phyloP scores from a whole-genome alignment of 2,113 vertebrate species.

The Eurypyga helias region DNA sequence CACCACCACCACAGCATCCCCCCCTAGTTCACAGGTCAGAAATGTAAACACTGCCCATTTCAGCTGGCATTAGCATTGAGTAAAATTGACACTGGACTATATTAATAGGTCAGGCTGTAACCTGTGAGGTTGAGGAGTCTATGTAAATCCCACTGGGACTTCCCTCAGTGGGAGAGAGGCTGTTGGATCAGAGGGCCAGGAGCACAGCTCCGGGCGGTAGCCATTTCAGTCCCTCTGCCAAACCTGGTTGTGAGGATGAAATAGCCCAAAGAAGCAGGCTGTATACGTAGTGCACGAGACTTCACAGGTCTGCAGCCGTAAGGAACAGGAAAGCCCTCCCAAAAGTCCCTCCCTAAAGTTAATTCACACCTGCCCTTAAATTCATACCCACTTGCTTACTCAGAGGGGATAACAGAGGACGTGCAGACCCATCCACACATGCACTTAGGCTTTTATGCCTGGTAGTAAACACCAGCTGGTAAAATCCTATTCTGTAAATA shows the following conservation, averaged over 20 bases:
- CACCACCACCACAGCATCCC: fast-evolving
- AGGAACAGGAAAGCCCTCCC: neutral
- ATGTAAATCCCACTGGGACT: neutral
- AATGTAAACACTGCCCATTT: neutral
- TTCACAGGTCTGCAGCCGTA: neutral
- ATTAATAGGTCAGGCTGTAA: neutral
- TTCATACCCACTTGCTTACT: neutral
- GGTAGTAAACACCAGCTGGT: neutral
- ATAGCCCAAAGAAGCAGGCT: neutral
- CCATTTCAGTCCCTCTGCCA: fast-evolving
- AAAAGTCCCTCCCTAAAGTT: neutral
- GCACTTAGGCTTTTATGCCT: neutral
- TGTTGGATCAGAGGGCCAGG: neutral
- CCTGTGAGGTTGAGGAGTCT: neutral
- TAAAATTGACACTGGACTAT: neutral
- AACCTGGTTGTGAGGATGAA: neutral
- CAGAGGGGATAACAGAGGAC: neutral
- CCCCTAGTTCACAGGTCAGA: neutral
- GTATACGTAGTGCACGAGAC: neutral
- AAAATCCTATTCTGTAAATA: slow-evolving; percentile 44
- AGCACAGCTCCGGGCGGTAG: neutral
- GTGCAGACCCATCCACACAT: neutral
- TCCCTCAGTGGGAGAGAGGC: neutral
- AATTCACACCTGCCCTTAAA: neutral
- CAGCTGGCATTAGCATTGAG: neutral